These are phyloP conservation scores for Zaprionus camerounensis DNA, from an alignment of 1,140 invertebrate species.

Conservation along the genomic window DNA sequence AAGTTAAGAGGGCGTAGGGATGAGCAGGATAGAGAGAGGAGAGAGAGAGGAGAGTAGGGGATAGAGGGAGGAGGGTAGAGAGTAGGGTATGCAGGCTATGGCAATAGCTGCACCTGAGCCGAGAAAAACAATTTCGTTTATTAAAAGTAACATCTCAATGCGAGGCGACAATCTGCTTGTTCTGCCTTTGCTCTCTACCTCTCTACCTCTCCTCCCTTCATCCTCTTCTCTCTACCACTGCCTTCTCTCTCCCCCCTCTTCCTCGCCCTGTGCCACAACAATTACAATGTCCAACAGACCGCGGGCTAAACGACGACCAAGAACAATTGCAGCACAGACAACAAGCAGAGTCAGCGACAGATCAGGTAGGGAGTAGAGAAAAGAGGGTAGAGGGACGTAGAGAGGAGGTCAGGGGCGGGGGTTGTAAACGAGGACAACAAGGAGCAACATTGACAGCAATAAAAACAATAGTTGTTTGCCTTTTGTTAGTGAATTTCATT, in stretches of 20 bases:
- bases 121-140: constrained; percentile 38
- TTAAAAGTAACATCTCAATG: constrained; percentile 52
- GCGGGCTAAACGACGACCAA: neutral
- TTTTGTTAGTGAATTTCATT: constrained; percentile 79
- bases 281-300: constrained; percentile 18
- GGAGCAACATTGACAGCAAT: constrained; percentile 57
- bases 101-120: constrained; percentile 28
- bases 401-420: neutral
- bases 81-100: neutral
- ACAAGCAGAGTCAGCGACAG: neutral
- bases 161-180: constrained; percentile 29
- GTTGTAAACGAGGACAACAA: neutral
- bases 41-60: neutral
- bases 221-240: neutral
- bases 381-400: neutral
- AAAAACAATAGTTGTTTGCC: constrained; percentile 80
- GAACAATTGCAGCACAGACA: neutral
- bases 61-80: neutral
- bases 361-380: neutral
- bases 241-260: neutral
- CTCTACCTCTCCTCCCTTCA: neutral
- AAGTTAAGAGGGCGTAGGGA: neutral
- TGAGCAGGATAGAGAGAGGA: neutral
- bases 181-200: neutral
- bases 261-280: neutral